phyloP scores from a whole-genome alignment of 2,888 invertebrate species.

The Pseudolycoriella hygida region DNA sequence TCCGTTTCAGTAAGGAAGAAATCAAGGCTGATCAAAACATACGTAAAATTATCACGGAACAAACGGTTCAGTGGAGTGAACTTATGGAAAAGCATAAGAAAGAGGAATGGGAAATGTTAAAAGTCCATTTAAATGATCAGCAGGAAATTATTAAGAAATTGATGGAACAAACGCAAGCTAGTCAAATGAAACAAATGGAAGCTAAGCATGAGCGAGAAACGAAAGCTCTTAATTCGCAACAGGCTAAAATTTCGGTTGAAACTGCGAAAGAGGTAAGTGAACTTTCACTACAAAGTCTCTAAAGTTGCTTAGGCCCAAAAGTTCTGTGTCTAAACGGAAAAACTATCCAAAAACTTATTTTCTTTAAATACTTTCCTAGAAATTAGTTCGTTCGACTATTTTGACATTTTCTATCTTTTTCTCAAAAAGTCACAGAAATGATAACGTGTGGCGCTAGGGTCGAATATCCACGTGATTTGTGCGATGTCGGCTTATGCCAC shows the following conservation, averaged over 20 bases:
- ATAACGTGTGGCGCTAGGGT: no score
- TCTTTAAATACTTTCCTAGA: no score
- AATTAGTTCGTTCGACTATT: no score
- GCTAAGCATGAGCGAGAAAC: conserved; percentile 80
- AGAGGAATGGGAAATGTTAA: conserved; percentile 68
- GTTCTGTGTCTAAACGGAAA: no score
- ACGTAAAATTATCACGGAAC: conserved; percentile 73
- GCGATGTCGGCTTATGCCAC: no score
- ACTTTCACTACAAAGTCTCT: no score
- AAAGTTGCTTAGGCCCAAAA: no score
- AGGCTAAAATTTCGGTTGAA: conserved; percentile 93
- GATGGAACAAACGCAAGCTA: conserved; percentile 64
- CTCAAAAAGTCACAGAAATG: no score
- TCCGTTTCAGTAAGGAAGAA: conserved; percentile 50
- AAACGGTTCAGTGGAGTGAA: conserved; percentile 88
- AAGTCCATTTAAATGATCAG: conserved; percentile 72
- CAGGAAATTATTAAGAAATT: conserved; percentile 50
- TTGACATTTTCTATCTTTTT: no score
- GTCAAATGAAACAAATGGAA: conserved; percentile 78
- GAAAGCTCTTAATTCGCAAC: conserved; percentile 87
- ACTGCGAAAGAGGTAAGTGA: conserved; percentile 91
- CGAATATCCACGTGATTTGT: no score
- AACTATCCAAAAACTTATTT: no score
- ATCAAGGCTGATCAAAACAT: conserved; percentile 59
- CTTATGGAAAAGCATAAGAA: conserved; percentile 68